Evolutionary conservation across 1,140 invertebrate genomes (phyloP).

Genomic region (Bombus balteatus): DNA sequence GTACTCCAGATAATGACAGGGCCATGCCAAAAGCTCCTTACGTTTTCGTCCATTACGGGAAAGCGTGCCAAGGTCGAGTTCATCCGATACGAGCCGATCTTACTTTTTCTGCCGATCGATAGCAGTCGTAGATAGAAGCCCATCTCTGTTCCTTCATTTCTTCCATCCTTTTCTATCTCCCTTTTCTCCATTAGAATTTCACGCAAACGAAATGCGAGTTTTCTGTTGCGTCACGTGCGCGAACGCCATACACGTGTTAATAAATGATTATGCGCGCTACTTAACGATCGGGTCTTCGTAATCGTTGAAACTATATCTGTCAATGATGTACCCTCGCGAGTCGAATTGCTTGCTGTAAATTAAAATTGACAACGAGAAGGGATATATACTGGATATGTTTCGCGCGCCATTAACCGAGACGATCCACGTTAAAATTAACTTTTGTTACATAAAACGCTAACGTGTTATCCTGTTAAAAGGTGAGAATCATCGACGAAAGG

Average conservation of each 20-base stretch:
- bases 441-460: constrained; percentile 71
- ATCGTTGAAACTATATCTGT: not conserved
- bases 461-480: constrained; percentile 70
- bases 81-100: constrained; percentile 34
- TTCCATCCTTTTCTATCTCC: too few species aligned
- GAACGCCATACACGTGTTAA: not conserved
- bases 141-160: not conserved
- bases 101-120: constrained; percentile 14
- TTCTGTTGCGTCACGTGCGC: not conserved
- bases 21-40: constrained; percentile 23
- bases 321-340: not conserved
- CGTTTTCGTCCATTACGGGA: constrained; percentile 32
- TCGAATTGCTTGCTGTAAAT: not conserved
- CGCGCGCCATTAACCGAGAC: constrained; percentile 40
- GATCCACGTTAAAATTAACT: constrained; percentile 70
- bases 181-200: not conserved
- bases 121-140: not conserved
- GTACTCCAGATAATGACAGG: not conserved
- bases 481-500: constrained; percentile 65
- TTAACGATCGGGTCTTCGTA: constrained; percentile 33
- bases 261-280: constrained; percentile 25
- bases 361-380: not conserved
- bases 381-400: not conserved
- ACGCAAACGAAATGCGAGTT: not conserved
- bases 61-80: constrained; percentile 49